phyloP scores from a whole-genome alignment of 1,140 invertebrate species.

The Euglossa dilemma region DNA sequence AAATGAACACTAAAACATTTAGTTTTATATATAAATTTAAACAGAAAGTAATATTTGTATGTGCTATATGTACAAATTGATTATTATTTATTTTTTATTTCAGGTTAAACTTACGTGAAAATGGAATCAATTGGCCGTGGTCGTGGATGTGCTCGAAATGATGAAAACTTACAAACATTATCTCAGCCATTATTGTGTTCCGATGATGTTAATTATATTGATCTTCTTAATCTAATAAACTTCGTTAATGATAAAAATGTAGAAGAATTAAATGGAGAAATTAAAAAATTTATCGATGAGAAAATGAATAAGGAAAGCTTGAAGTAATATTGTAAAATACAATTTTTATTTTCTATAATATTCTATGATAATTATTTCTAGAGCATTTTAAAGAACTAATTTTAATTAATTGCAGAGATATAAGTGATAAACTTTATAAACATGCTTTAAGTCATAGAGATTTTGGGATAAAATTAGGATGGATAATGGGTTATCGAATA shows the following conservation, averaged over 20 bases:
- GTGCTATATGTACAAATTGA: too few relatives aligned
- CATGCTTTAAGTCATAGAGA: conserved; percentile 17
- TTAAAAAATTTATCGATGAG: background rate
- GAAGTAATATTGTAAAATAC: conserved; percentile 12
- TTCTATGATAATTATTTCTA: too few relatives aligned
- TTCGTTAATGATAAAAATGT: background rate
- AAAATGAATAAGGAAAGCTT: background rate
- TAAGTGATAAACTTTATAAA: conserved; percentile 16
- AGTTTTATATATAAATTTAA: background rate
- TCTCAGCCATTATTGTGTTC: conserved; percentile 3
- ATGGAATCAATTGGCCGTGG: conserved; percentile 43
- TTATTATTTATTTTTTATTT: background rate
- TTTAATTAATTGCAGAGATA: conserved; percentile 19
- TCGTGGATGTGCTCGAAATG: conserved; percentile 44
- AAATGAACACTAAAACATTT: too few relatives aligned
- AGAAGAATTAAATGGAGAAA: background rate
- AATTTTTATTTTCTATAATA: background rate
- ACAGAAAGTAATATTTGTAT: background rate
- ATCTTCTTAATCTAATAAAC: conserved; percentile 11
- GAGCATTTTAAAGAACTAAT: background rate
- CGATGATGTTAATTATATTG: background rate
- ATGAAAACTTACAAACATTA: background rate
- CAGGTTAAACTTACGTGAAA: background rate
- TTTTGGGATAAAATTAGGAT: conserved; percentile 15
- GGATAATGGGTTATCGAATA: background rate